Evolutionary conservation across 2,888 invertebrate species (phyloP), one percentile per base, ranked within the genome.

Genomic region (Dicyrtoma fusca): DNA sequence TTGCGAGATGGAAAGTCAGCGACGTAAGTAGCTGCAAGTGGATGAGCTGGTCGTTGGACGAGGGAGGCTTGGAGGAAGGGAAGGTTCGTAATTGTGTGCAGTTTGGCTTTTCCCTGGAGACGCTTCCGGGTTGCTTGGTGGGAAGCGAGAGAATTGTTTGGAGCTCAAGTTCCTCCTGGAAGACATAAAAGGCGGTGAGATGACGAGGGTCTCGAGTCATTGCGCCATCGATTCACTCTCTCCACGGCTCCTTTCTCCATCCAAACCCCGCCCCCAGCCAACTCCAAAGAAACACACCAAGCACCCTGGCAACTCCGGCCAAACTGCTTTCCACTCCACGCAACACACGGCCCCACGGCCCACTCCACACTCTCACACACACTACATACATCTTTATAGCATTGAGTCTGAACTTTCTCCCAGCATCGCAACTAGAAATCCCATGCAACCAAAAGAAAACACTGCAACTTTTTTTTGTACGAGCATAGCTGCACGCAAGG

Each of bases 161-260:
- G 47, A 47, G 21, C 14, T 13, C 0, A 17, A 23, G 23, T 51
- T 26, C 65, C 51, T 51, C 65, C 53, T 65, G 65, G 49, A 65
- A 65, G 65, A 51, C 17, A 51, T 51, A 53, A 59, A 59, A 69
- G 69, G 61, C 69, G 69, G 61, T 68, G 68, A 68, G 44, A 61
- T 11, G 45, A 17, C 59, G 47, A 61, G 69, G 61, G 69, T 69
- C 61, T 69, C 69, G 69, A 69, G 45, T 61, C 69, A 69, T 61
- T 69, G 59, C 49, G 47, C 61, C 69, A 69, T 69, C 59, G 69
- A 61, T 59, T 69, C 61, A 44, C 65, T 10, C 25, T 26, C 19
- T 26, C 26, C 17, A n/a, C n/a, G n/a, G 34, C 42, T 34, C 44
- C 34, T 61, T 34, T 34, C 42, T 25, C 25, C 26, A 10, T 17